These are phyloP conservation scores for Ceratitis capitata DNA, from an alignment of 1,140 invertebrate species.

Conservation along the genomic window DNA sequence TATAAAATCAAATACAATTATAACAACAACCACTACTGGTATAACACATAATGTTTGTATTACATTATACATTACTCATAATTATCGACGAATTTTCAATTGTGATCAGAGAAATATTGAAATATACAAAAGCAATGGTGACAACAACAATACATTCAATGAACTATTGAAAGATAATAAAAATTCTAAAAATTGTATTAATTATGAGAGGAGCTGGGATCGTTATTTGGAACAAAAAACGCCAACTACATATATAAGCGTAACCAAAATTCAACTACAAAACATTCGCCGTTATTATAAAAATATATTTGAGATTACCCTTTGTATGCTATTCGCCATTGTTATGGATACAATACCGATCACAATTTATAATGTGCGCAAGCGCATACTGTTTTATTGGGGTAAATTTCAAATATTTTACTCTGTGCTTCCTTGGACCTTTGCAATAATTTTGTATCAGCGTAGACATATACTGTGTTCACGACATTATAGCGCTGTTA, in stretches of 20 bases:
- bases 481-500: background rate
- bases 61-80: background rate
- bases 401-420: background rate
- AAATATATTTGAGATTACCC: background rate
- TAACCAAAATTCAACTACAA: background rate
- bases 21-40: background rate
- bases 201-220: background rate
- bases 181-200: background rate
- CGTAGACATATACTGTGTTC: background rate
- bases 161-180: background rate
- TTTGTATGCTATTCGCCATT: background rate
- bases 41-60: background rate
- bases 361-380: background rate
- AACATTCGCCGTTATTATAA: background rate
- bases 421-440: background rate
- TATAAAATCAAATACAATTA: background rate
- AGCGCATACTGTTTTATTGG: background rate
- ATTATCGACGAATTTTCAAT: background rate
- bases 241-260: background rate
- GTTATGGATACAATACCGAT: background rate
- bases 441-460: background rate
- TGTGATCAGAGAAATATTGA: background rate
- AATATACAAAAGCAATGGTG: background rate
- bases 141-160: background rate
- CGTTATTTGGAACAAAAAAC: background rate